Evolutionary conservation across 2,797 vertebrate genomes (phyloP).

Genomic region (Lacerta viridis): DNA sequence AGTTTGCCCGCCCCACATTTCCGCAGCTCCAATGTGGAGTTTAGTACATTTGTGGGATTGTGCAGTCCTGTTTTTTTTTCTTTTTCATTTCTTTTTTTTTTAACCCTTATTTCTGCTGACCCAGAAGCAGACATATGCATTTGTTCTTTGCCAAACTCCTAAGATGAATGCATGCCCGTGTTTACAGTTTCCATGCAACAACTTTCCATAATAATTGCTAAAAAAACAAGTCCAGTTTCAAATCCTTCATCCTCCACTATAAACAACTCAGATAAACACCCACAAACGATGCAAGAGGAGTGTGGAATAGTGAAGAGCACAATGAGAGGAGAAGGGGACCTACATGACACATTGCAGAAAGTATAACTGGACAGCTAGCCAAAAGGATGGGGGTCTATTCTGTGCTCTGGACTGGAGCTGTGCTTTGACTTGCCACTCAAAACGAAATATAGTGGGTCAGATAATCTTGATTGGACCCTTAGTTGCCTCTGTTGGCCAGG

Average conservation of each 20-base stretch:
- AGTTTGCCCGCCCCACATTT: not conserved
- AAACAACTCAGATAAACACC: slow-evolving; percentile 59
- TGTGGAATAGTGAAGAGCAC: not conserved
- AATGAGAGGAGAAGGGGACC: slow-evolving; percentile 13
- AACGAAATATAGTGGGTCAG: slow-evolving; percentile 32
- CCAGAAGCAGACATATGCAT: slow-evolving; percentile 53
- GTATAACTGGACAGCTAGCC: not conserved
- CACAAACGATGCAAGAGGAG: slow-evolving; percentile 36
- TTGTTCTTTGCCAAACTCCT: slow-evolving; percentile 46
- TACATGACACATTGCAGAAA: slow-evolving; percentile 47
- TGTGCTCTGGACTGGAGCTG: not conserved
- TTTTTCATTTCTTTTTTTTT: not conserved
- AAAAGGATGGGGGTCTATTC: slow-evolving; percentile 26
- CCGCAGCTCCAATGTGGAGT: not conserved
- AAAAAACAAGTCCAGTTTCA: slow-evolving; percentile 61
- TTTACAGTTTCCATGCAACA: slow-evolving; percentile 66
- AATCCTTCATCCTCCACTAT: slow-evolving; percentile 55
- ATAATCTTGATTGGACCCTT: not conserved
- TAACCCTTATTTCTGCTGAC: slow-evolving; percentile 9
- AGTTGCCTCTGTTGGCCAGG: not conserved
- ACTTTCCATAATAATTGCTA: slow-evolving; percentile 58
- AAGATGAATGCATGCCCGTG: slow-evolving; percentile 52
- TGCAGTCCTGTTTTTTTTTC: not conserved
- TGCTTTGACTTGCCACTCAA: slow-evolving; percentile 32
- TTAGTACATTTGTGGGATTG: not conserved